phyloP scores from a whole-genome alignment of 2,113 vertebrate genomes.

The Andinoacara biseriatus region DNA sequence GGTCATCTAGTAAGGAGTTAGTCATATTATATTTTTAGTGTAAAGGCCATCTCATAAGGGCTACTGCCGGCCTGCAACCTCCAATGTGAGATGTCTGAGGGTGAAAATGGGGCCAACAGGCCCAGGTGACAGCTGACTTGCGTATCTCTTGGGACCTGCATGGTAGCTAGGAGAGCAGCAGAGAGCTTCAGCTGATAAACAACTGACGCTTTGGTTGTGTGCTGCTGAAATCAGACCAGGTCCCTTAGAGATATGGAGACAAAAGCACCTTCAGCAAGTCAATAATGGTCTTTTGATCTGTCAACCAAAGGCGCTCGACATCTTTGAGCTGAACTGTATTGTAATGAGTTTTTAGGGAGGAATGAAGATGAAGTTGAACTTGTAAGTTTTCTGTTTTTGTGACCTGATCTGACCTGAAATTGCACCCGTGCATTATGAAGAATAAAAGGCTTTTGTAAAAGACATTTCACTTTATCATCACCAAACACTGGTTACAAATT shows the following conservation, averaged over 20 bases:
- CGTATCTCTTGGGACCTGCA: accelerated
- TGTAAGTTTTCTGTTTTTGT: background rate
- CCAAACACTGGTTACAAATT: background rate
- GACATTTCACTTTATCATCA: background rate
- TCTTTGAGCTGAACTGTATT: background rate
- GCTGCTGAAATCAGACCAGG: background rate
- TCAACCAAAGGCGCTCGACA: background rate
- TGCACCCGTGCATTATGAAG: background rate
- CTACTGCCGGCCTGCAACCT: accelerated
- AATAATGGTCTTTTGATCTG: background rate
- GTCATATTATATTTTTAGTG: background rate
- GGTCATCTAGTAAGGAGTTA: background rate
- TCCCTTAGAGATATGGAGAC: background rate
- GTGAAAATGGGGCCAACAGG: background rate
- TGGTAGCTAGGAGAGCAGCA: background rate
- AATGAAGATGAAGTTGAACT: background rate
- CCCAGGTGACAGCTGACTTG: background rate
- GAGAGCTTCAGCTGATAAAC: background rate
- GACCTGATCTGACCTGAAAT: too few relatives aligned
- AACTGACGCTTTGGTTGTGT: too few relatives aligned
- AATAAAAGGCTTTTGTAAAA: background rate
- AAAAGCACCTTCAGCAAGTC: background rate
- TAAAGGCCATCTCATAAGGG: background rate
- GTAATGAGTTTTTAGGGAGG: background rate
- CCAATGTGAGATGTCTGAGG: background rate